A percentile compares a stretch with the other conserved stretches of the same genome.
phyloP scores from a whole-genome alignment of 1,140 invertebrate genomes.

The Pogonomyrmex californicus region DNA sequence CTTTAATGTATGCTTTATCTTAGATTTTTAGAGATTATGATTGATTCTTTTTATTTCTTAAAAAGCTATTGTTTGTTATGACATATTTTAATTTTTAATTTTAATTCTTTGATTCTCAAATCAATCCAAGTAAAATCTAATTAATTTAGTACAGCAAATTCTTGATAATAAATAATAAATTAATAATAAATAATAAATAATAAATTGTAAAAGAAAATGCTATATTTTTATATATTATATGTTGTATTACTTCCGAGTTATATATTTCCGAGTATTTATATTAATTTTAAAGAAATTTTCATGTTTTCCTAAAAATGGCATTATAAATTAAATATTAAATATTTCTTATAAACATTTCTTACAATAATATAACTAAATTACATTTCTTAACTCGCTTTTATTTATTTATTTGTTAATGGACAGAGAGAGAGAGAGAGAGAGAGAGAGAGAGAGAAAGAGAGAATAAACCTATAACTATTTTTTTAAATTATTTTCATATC shows the following conservation, averaged over 20 bases:
- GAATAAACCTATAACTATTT: neutral
- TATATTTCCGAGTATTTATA: neutral
- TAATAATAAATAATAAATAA: neutral
- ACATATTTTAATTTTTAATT: neutral
- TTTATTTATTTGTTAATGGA: neutral
- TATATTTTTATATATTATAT: neutral
- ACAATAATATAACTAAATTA: neutral
- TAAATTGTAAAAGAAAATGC: neutral
- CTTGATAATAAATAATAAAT: neutral
- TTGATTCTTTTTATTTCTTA: neutral
- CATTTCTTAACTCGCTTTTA: neutral
- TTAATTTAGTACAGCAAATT: neutral
- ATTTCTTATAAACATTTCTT: conserved; percentile 8
- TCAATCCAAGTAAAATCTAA: neutral
- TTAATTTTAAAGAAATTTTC: neutral
- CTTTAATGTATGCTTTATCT: neutral
- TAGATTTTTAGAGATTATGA: neutral
- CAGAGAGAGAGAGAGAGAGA: neutral
- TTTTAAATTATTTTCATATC: too few relatives aligned
- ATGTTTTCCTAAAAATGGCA: neutral
- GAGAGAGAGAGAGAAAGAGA: neutral
- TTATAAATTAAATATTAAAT: conserved; percentile 1
- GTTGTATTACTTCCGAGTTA: neutral
- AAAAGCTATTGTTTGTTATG: neutral
- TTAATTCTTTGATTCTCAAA: neutral